Base-by-base conservation (phyloP, 2,113 vertebrate species). In the Crotalus horridus region DNA sequence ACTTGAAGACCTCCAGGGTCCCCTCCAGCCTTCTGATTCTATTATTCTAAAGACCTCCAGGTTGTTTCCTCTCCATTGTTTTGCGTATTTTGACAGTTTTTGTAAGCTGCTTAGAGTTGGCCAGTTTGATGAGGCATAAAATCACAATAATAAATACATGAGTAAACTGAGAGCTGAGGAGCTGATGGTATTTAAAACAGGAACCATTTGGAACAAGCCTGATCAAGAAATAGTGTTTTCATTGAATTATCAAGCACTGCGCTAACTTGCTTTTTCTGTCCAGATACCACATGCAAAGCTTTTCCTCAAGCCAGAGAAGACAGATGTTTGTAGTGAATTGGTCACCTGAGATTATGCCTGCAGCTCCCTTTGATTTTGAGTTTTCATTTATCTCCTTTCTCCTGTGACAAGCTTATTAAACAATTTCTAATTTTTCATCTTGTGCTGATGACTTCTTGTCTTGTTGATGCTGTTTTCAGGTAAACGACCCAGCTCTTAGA, bases 401-500 rank as follows among this genome's bases (percentile, higher is more conserved):
- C 29, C 54, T 54, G 15, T 81, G 69, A 39, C 69, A 81, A 81
- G 69, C 6, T 33, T 81, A 43, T 81, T 24, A 1, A 55, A 15
- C 53, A 0, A 29, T 58, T 89, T 85, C 51, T 46, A 69, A 46
- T n/a, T 85, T 59, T n/a, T 53, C 43, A 10, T 3, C 26, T 64
- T 33, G 43, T 39, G 74, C 74, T 81, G 74, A 81, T 43, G 17
- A 81, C 24, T 53, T 39, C 12, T 87, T 23, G 33, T 48, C 24
- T 85, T 26, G 1, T 21, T 20, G 6, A 23, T 39, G 15, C 15
- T 53, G 43, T 39, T 20, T 6, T 92, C 96, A 98, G 97, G 97
- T 98, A 89, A 97, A 91, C 55, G 97, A 98, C 87, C 95, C 97
- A 21, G 94, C 97, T 88, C 94, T 98, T 96, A 97, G 97, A 97